A percentile compares a stretch with the other conserved stretches of the same genome.
Evolutionary conservation across 2,888 invertebrate genomes (phyloP).

Genomic region (Quadroppia sp.): DNA sequence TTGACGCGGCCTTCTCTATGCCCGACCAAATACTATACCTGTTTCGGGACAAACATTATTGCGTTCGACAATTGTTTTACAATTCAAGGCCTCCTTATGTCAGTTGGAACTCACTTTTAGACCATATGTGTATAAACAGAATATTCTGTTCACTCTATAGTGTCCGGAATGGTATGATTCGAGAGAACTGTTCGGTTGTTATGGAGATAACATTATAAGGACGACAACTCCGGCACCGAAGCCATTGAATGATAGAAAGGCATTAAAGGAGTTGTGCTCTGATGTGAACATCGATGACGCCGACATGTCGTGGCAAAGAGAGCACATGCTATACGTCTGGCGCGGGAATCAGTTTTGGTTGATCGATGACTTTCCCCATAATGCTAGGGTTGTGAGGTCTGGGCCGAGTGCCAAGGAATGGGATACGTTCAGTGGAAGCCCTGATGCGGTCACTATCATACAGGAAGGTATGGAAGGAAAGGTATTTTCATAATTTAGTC

Average conservation of each 20-base stretch:
- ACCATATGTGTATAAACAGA: neutral
- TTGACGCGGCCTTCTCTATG: conserved; percentile 11
- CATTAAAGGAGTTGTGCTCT: neutral
- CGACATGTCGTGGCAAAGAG: neutral
- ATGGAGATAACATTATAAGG: neutral
- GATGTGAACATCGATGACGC: conserved; percentile 13
- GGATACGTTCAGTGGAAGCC: neutral
- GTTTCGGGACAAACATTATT: neutral
- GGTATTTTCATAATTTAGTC: neutral
- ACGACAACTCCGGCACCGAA: neutral
- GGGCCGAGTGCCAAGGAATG: neutral
- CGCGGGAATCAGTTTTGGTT: neutral
- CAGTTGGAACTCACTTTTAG: too few relatives aligned
- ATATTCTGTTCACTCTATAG: neutral
- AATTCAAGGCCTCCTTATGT: neutral
- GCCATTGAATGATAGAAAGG: neutral
- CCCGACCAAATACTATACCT: conserved; percentile 7
- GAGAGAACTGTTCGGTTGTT: conserved; percentile 19
- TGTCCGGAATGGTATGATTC: conserved; percentile 18
- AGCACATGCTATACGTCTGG: neutral
- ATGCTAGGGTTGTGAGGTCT: neutral
- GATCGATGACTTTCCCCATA: neutral
- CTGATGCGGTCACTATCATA: conserved; percentile 1
- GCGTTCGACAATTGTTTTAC: neutral
- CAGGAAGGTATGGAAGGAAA: conserved; percentile 7